A percentile compares a stretch with the other conserved stretches of the same genome.
Conservation (phyloP, 2,797 vertebrate species). For the Protosalanx chinensis region DNA sequence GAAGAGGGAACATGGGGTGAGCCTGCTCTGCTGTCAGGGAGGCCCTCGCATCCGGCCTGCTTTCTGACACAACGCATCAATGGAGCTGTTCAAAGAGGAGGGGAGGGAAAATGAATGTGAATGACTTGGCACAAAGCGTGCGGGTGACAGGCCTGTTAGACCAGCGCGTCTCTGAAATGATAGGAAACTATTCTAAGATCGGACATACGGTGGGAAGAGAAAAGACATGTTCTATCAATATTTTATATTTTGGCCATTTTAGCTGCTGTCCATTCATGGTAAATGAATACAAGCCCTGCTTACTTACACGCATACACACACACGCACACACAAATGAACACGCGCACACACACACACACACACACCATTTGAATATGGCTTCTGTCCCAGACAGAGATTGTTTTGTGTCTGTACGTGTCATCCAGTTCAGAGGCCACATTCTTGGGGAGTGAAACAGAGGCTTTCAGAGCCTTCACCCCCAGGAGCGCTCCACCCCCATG, state of each 20-base stretch:
- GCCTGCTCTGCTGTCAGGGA: conserved; percentile 48
- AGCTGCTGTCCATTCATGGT: conserved; percentile 18
- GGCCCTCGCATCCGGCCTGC: conserved; percentile 48
- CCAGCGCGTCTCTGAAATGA: conserved; percentile 28
- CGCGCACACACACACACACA: conserved; percentile 2
- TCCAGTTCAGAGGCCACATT: conserved; percentile 65
- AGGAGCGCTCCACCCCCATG: background rate
- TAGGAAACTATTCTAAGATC: background rate
- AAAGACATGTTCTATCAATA: conserved; percentile 45
- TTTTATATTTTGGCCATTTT: conserved; percentile 37
- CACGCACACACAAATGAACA: conserved; percentile 1
- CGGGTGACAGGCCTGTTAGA: conserved; percentile 22
- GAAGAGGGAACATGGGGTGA: background rate
- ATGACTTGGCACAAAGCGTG: conserved; percentile 38
- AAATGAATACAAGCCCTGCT: background rate
- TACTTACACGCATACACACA: background rate
- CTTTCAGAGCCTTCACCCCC: conserved; percentile 35
- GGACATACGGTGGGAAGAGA: conserved; percentile 6
- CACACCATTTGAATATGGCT: conserved; percentile 40
- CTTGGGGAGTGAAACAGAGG: conserved; percentile 60
- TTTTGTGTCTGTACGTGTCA: conserved; percentile 63
- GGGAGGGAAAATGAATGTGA: background rate
- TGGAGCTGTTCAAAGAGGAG: conserved; percentile 43
- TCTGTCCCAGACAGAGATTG: conserved; percentile 54
- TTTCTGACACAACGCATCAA: conserved; percentile 56